Evolutionary conservation across 1,140 invertebrate species (phyloP).

Genomic region (Gonioctena quinquepunctata): DNA sequence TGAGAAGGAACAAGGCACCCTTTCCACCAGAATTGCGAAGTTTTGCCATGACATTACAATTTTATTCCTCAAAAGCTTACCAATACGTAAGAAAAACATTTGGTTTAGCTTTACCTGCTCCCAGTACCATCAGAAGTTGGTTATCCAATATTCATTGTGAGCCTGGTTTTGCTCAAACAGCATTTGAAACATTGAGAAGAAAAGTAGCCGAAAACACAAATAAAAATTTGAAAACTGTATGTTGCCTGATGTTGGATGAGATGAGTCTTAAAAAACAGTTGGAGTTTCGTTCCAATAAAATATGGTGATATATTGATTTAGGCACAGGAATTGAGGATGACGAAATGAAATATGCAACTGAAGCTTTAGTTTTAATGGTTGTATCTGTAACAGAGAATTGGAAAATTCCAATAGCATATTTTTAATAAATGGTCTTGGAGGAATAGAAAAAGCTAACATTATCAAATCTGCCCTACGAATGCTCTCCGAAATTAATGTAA

Average conservation of each 20-base stretch:
- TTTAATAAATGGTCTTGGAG: neutral
- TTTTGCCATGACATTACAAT: neutral
- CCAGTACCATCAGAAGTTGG: constrained; percentile 3
- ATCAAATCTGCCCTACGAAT: too few relatives aligned
- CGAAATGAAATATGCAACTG: neutral
- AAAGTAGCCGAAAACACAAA: neutral
- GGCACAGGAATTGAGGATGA: neutral
- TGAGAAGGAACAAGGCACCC: neutral
- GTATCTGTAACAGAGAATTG: neutral
- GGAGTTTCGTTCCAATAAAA: neutral
- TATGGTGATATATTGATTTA: constrained; percentile 5
- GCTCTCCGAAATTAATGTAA: neutral
- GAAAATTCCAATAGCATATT: constrained; percentile 7
- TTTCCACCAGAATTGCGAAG: neutral
- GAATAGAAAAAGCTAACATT: too few relatives aligned
- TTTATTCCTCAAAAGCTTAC: neutral
- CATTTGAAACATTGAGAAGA: neutral
- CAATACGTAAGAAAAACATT: constrained; percentile 3
- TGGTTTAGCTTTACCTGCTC: neutral
- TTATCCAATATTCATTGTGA: neutral
- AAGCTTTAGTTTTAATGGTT: constrained; percentile 3
- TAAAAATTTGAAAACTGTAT: neutral
- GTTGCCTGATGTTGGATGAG: constrained; percentile 5
- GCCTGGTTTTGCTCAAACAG: constrained; percentile 1
- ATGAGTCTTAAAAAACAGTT: constrained; percentile 13